Evolutionary conservation across 2,888 invertebrate genomes (phyloP), one percentile per base, ranked within the genome.

Genomic region (Acanthococcus lagerstroemiae): DNA sequence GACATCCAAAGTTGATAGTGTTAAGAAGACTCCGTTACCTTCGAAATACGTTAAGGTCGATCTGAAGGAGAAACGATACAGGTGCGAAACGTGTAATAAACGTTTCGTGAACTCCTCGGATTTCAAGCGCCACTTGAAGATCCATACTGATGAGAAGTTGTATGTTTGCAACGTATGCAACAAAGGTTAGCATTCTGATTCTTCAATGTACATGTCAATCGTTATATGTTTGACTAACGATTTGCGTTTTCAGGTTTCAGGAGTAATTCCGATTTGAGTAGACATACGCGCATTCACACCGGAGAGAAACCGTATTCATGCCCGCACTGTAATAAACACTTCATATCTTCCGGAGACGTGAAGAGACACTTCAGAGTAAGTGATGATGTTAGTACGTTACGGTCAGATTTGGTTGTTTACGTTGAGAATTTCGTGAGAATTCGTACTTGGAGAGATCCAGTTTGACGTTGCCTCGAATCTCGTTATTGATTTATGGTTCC

Each of bases 91-190:
- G 4, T 63, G 63, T 24, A 63, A 30, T n/a, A 63, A 63, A 52
- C 27, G 63, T n/a, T 63, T 63, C 25, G 63, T 63, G 1, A 63
- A 63, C 17, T 63, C 63, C 24, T 63, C 63, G n/a, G 63, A 63
- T 24, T 63, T 52, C 19, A 63, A 63, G 37, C 26, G 63, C 37
- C 63, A 63, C 25, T 24, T 63, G n/a, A 63, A 63, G 37, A 63
- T 63, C 15, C 63, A 63, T 52, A 63, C 63, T 4, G 63, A 63
- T 24, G 63, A 63, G 17, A 63, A 63, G 25, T 54, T 63, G 4
- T 63, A 52, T 37, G 52, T 63, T n/a, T 63, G 63, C 12, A 37
- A 24, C 15, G 52, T 63, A 17, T 63, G 63, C 17, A 63, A 50
- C 12, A 63, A 63, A 54, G 63, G 63, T 63, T 48, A 30, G 30